Percentiles rank a stretch among this genome's conserved stretches.
These are phyloP conservation scores for Platycercus adscitus DNA, from an alignment of 2,113 vertebrate genomes.

Conservation along the genomic window DNA sequence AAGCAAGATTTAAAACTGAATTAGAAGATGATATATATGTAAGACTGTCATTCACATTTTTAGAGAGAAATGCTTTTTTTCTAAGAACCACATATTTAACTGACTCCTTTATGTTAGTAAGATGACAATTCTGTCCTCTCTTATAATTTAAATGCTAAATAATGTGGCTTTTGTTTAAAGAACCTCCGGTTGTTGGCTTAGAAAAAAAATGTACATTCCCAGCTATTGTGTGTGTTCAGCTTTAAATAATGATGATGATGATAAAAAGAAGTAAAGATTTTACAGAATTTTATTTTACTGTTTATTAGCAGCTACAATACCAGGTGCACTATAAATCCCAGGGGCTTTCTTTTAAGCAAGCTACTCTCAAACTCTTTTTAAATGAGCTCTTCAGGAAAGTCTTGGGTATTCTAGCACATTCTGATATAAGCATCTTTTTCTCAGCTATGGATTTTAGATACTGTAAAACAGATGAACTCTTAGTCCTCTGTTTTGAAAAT, in stretches of 20 bases:
- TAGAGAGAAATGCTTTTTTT: neutral
- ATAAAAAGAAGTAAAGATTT: neutral
- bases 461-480: neutral
- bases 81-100: neutral
- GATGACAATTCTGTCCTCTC: neutral
- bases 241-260: neutral
- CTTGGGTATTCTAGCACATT: neutral
- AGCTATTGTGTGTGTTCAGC: neutral
- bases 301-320: neutral
- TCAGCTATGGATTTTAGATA: neutral
- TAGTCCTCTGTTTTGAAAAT: neutral
- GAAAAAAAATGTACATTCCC: neutral
- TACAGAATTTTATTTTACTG: neutral
- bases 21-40: neutral
- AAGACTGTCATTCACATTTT: neutral
- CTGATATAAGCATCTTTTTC: neutral
- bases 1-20: neutral
- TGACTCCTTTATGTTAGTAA: neutral
- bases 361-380: neutral
- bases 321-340: neutral
- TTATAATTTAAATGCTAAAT: neutral
- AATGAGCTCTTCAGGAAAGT: neutral
- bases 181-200: neutral
- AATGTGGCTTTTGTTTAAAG: neutral
- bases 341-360: neutral